phyloP scores from a whole-genome alignment of 2,113 vertebrate genomes.

The Zosterops pallidus region DNA sequence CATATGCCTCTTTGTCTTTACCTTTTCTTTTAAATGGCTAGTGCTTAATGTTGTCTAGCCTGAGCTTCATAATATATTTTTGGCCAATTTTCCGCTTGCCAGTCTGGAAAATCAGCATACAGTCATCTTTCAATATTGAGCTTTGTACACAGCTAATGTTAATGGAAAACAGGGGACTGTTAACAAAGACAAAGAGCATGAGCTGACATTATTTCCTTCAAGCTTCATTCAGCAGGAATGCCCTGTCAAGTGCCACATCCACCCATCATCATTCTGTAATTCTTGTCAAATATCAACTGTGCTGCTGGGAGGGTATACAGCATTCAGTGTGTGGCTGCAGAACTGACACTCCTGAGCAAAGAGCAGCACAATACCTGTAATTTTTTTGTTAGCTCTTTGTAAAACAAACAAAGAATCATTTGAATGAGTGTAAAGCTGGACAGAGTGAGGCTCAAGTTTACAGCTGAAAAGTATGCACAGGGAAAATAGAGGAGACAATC shows the following conservation, averaged over 20 bases:
- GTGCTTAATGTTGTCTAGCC: background rate
- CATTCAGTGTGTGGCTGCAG: background rate
- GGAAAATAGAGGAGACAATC: background rate
- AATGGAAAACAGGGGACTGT: background rate
- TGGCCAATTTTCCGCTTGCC: conserved; percentile 48
- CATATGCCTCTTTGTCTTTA: conserved; percentile 12
- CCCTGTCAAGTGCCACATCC: conserved; percentile 1
- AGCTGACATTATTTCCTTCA: conserved; percentile 36
- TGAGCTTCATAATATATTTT: conserved; percentile 3
- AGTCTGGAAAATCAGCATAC: conserved; percentile 39
- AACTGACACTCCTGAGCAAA: background rate
- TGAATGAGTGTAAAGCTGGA: background rate
- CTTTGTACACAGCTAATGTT: conserved; percentile 26
- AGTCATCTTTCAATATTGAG: conserved; percentile 13
- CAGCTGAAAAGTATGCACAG: background rate
- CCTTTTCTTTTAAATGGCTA: background rate
- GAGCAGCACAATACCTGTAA: background rate
- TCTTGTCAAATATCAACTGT: background rate
- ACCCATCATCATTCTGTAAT: background rate
- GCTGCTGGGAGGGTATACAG: background rate
- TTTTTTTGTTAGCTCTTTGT: background rate
- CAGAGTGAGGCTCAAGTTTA: background rate
- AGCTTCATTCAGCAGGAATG: conserved; percentile 36
- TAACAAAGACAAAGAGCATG: conserved; percentile 29
- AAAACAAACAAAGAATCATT: background rate